Base-by-base conservation (phyloP, 2,797 vertebrate genomes). In the Acipenser oxyrinchus region DNA sequence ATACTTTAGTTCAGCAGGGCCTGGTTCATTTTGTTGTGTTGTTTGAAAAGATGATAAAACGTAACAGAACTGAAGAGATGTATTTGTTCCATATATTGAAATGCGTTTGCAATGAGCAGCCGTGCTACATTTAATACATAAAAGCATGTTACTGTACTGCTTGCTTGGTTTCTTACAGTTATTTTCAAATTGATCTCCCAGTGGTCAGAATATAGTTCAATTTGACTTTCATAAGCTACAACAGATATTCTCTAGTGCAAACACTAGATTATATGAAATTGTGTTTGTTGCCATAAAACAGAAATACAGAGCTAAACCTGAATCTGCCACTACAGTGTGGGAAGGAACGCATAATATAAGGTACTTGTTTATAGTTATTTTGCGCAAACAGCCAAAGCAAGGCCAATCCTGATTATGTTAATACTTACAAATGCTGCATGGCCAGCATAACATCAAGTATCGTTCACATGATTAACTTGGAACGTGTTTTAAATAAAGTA, bases 201-300 rank as follows among this genome's bases (percentile, higher is more conserved):
- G 81, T 73, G 89, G 87, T 89, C 88, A 89, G 87, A 90, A 89
- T 89, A 90, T 88, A 87, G 77, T 86, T 87, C 83, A 82, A 89
- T 90, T 90, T 90, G 88, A 91, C 87, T 89, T 91, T 91, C 89
- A 90, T 87, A 89, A 88, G 82, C 82, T 89, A 75, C 83, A 79
- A 83, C 80, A 84, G 84, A 81, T 83, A 79, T 82, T 84, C 83
- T 87, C 82, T 83, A 81, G 82, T 82, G 82, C 80, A 81, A 79
- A 83, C 79, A 79, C 82, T 83, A 37, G 5, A 37, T 37, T 37
- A 37, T 0, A 37, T 37, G 3, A 37, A 37, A 4, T 37, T 37
- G 37, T 37, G 37, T 37, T 37, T 37, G 37, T 37, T 37, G 37
- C 37, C 37, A 37, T 37, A 37, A 37, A 37, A 37, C 37, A 37